A percentile compares a stretch with the other conserved stretches of the same genome.
Conservation (phyloP, 2,888 invertebrate species). For the Reticulitermes lucifugus region DNA sequence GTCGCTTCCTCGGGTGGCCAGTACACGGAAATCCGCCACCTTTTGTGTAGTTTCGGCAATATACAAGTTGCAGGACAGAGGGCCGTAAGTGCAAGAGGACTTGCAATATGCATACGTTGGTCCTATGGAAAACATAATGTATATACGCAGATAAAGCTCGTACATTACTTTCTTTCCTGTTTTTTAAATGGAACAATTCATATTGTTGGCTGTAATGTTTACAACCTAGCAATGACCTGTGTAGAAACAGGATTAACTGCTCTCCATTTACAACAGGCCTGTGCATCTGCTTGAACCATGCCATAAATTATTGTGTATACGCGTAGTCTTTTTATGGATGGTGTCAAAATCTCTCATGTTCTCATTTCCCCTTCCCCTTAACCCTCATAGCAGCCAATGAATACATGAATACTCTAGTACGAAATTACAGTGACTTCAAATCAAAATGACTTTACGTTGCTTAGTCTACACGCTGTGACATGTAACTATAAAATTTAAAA, state of each 20-base stretch:
- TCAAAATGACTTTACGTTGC: neutral
- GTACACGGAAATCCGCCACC: neutral
- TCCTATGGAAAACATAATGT: neutral
- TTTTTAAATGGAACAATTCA: conserved; percentile 28
- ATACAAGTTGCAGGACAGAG: neutral
- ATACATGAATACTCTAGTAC: neutral
- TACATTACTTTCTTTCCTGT: conserved; percentile 1
- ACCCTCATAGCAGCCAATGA: neutral
- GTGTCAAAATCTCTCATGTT: conserved; percentile 13
- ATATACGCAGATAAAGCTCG: neutral
- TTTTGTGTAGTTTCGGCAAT: neutral
- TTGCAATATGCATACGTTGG: neutral
- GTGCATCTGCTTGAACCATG: neutral
- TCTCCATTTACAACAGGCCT: neutral
- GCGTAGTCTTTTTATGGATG: neutral
- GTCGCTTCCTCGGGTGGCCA: too few relatives aligned
- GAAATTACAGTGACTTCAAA: neutral
- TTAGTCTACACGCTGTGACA: too few relatives aligned
- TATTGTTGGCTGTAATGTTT: conserved; percentile 26
- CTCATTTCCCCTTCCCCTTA: neutral
- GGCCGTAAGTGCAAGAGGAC: neutral
- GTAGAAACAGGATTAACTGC: conserved; percentile 32
- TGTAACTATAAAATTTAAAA: too few relatives aligned
- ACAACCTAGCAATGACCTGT: conserved; percentile 18
- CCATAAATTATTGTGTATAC: conserved; percentile 1